Evolutionary conservation across 2,113 vertebrate species (phyloP).

Genomic region (Argyrosomus japonicus): DNA sequence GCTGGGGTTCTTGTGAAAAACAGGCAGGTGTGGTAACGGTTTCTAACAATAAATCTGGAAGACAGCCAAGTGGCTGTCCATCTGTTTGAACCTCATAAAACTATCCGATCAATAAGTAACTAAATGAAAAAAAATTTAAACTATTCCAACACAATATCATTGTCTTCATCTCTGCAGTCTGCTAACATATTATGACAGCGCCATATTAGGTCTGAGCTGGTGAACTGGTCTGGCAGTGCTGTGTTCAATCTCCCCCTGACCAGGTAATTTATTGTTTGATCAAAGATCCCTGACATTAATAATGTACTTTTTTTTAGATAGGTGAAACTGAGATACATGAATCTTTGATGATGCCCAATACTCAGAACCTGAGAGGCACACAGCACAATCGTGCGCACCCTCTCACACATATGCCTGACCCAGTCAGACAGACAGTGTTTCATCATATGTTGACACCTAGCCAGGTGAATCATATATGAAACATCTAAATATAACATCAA

Average conservation of each 20-base stretch:
- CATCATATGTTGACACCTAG: slow-evolving; percentile 38
- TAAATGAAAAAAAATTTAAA: background rate
- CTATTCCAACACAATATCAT: background rate
- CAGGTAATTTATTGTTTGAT: slow-evolving; percentile 79
- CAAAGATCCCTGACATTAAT: slow-evolving; percentile 81
- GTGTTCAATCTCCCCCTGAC: slow-evolving; percentile 56
- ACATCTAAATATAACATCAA: slow-evolving; percentile 28
- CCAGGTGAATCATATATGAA: slow-evolving; percentile 40
- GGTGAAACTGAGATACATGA: slow-evolving; percentile 77
- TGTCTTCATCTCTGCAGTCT: background rate
- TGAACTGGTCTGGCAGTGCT: slow-evolving; percentile 36
- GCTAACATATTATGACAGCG: slow-evolving; percentile 6
- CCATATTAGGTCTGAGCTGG: background rate
- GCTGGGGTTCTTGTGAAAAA: background rate
- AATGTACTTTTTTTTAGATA: slow-evolving; percentile 73
- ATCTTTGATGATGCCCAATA: slow-evolving; percentile 72
- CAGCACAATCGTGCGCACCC: slow-evolving; percentile 5
- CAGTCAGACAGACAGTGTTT: slow-evolving; percentile 24
- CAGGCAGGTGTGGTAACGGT: background rate
- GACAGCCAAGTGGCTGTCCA: background rate
- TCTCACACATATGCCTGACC: slow-evolving; percentile 5
- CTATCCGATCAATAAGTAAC: background rate
- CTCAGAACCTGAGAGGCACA: slow-evolving; percentile 69
- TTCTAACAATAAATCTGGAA: background rate
- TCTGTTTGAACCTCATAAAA: background rate